Conservation (phyloP, 1,140 invertebrate genomes). For the Heliothis subflexa region DNA sequence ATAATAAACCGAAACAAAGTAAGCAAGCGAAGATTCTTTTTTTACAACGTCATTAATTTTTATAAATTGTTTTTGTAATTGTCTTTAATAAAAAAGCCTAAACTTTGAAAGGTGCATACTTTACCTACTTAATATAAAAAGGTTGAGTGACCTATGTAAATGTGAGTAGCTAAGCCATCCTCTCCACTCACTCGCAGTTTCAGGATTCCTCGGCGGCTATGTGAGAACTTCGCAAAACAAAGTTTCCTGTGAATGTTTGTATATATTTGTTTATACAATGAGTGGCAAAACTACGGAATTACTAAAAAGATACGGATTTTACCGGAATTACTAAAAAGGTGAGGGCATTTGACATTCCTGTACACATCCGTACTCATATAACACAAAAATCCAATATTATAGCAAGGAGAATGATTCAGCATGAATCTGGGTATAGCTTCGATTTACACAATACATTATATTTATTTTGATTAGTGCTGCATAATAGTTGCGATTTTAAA, state of each 20-base stretch:
- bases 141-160: conserved; percentile 73
- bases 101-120: background rate
- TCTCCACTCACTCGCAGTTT: conserved; percentile 70
- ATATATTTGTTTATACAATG: conserved; percentile 79
- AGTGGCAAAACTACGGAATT: conserved; percentile 58
- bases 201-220: conserved; percentile 71
- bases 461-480: background rate
- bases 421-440: too few relatives aligned
- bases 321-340: conserved; percentile 35
- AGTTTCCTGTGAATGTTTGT: conserved; percentile 69
- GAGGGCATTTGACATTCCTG: background rate
- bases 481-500: background rate
- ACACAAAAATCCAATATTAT: background rate
- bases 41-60: too few relatives aligned
- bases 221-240: conserved; percentile 71
- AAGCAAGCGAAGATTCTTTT: conserved; percentile 2
- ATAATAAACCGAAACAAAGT: conserved; percentile 62
- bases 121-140: conserved; percentile 1
- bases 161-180: conserved; percentile 63
- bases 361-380: too few relatives aligned
- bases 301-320: conserved; percentile 57
- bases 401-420: background rate
- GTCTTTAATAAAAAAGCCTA: too few relatives aligned
- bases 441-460: too few relatives aligned
- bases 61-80: too few relatives aligned